Evolutionary conservation across 1,140 invertebrate genomes (phyloP).

Genomic region (Heliothis subflexa): DNA sequence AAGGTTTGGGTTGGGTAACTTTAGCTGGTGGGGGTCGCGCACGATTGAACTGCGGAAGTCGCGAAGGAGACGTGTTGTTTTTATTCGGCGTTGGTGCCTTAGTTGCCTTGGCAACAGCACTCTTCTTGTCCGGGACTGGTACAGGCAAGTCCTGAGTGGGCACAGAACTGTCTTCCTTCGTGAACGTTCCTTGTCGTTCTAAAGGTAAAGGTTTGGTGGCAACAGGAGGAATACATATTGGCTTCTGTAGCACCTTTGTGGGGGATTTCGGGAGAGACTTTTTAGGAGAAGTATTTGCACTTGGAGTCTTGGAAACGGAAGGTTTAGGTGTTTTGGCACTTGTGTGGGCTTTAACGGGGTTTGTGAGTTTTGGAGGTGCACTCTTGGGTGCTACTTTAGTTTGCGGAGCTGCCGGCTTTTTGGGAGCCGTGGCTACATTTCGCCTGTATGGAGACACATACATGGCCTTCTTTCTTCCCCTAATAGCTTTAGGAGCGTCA

Average conservation of each 20-base stretch:
- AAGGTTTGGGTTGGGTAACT: slow-evolving; percentile 67
- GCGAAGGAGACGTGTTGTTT: slow-evolving; percentile 79
- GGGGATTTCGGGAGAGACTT: slow-evolving; percentile 68
- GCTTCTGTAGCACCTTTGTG: slow-evolving; percentile 65
- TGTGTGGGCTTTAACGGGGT: slow-evolving; percentile 61
- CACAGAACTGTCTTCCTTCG: slow-evolving; percentile 90
- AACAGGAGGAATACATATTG: slow-evolving; percentile 58
- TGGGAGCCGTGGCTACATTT: slow-evolving; percentile 64
- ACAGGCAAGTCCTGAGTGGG: slow-evolving; percentile 81
- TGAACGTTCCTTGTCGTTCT: slow-evolving; percentile 95
- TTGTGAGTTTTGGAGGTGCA: slow-evolving; percentile 53
- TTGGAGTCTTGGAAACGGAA: slow-evolving; percentile 60
- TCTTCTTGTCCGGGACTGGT: slow-evolving; percentile 83
- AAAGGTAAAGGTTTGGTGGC: slow-evolving; percentile 80
- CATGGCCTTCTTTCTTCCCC: slow-evolving; percentile 91
- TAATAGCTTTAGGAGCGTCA: slow-evolving; percentile 88
- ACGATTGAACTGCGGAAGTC: slow-evolving; percentile 80
- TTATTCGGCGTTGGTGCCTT: slow-evolving; percentile 76
- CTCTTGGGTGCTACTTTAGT: slow-evolving; percentile 60
- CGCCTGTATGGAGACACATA: slow-evolving; percentile 88
- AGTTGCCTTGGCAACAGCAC: slow-evolving; percentile 63
- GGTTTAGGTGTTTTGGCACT: slow-evolving; percentile 69
- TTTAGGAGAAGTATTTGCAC: slow-evolving; percentile 72
- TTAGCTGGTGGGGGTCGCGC: slow-evolving; percentile 60
- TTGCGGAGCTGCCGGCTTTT: slow-evolving; percentile 61